Base-by-base conservation (phyloP, 2,888 invertebrate species). In the Drosophila pseudotalamancana region DNA sequence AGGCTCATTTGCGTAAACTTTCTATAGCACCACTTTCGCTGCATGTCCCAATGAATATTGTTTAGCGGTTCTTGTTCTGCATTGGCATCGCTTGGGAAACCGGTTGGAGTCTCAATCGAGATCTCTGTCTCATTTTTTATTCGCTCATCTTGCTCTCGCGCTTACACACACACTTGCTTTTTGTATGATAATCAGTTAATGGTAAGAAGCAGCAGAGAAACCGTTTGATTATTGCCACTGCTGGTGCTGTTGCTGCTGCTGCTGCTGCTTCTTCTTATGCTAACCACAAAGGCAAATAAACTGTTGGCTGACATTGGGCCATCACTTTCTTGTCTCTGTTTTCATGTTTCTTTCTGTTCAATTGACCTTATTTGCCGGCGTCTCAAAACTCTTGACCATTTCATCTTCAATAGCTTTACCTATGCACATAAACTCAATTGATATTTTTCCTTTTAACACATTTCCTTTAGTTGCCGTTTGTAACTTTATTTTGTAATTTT, bases 21-120 rank as follows among this genome's bases (percentile, higher is more conserved):
- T 81, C 81, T 87, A 87, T 81, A 78, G 87, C 86, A 87, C 68
- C 87, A 81, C 81, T 81, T 81, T 81, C 81, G 86, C 88, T 81
- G 86, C 57, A 71, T 69, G 46, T 57, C 62, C 40, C 65, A 63
- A 43, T 55, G 71, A 74, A 69, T 74, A 50, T 40, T 43, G 18
- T 55, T 77, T 63, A 65, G 71, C 54, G 69, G 68, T 81, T 81
- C 87, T 81, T 85, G 75, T 81, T 81, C 81, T 87, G 82, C 82
- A 68, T 76, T 67, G 56, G 66, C 75, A 74, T 50, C 53, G 70
- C 54, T 63, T 48, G 73, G 53, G 60, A 67, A 81, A 81, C 80
- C 75, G 45, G 80, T 81, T 78, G 73, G 49, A 35, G 35, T 45
- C 48, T 37, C 45, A 48, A 18, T 65, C 50, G 29, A 46, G 45